Conservation (phyloP, 2,113 vertebrate genomes). For the Maccullochella peelii region DNA sequence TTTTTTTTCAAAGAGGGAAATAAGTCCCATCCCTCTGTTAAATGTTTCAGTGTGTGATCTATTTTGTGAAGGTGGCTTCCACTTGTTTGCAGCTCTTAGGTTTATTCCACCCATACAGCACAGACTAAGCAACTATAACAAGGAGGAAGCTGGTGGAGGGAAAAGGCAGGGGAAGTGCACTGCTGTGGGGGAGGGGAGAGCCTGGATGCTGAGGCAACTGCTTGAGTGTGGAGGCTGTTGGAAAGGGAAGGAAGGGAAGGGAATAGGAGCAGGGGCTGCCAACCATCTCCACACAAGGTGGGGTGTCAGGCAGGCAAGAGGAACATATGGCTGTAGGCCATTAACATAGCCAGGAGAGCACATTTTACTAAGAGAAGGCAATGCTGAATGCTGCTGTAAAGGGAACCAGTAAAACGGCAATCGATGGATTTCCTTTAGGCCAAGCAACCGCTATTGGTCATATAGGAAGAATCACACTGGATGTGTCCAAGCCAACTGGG, state of each 20-base stretch:
- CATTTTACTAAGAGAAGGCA: constrained; percentile 67
- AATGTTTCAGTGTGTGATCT: constrained; percentile 55
- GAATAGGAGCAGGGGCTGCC: constrained; percentile 63
- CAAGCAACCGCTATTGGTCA: constrained; percentile 40
- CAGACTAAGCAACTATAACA: constrained; percentile 45
- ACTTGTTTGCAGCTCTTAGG: constrained; percentile 49
- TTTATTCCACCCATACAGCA: constrained; percentile 57
- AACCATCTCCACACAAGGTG: constrained; percentile 73
- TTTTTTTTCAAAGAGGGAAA: constrained; percentile 69
- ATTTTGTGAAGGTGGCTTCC: constrained; percentile 57
- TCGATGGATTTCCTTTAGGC: constrained; percentile 65
- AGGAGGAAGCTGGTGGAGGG: constrained; percentile 63
- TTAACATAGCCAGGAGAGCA: constrained; percentile 66
- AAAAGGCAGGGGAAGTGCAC: constrained; percentile 67
- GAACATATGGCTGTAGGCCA: constrained; percentile 76
- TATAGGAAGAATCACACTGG: constrained; percentile 26
- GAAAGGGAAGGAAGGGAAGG: constrained; percentile 60
- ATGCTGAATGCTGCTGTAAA: constrained; percentile 53
- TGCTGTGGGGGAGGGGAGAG: constrained; percentile 71
- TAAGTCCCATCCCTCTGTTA: constrained; percentile 44
- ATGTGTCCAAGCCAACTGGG: constrained; percentile 18
- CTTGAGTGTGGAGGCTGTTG: constrained; percentile 68
- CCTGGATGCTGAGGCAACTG: constrained; percentile 70
- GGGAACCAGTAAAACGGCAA: constrained; percentile 59
- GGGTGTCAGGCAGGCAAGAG: constrained; percentile 68